These are phyloP conservation scores for Lethrus apterus DNA, from an alignment of 1,140 invertebrate genomes.

Conservation along the genomic window DNA sequence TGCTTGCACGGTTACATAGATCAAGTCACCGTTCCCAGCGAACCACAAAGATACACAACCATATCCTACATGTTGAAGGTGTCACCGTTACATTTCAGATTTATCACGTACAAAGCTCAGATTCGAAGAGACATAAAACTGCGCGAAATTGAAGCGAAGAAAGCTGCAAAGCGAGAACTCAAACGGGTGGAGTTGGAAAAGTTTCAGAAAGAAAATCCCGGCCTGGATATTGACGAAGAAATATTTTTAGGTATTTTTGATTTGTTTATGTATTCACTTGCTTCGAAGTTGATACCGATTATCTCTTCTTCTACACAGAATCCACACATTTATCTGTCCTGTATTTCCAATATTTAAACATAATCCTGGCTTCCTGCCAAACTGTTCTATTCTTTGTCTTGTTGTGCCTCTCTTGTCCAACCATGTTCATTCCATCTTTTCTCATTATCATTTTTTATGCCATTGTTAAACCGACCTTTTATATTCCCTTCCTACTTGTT, in stretches of 20 bases:
- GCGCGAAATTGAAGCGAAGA: slow-evolving; percentile 40
- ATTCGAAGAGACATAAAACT: slow-evolving; percentile 45
- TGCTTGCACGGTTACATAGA: slow-evolving; percentile 47
- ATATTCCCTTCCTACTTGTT: too few species aligned
- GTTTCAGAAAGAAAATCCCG: slow-evolving; percentile 48
- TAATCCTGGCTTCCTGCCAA: slow-evolving; percentile 1
- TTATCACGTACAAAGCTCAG: slow-evolving; percentile 52
- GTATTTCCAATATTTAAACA: slow-evolving; percentile 5
- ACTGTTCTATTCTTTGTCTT: too few species aligned
- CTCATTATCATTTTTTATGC: too few species aligned
- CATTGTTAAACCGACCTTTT: too few species aligned
- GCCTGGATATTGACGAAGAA: slow-evolving; percentile 52
- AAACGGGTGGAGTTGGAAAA: slow-evolving; percentile 49
- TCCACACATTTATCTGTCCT: too few species aligned
- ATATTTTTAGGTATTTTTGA: slow-evolving; percentile 43
- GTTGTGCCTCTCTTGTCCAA: too few species aligned
- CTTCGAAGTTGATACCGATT: too few species aligned
- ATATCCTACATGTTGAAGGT: slow-evolving; percentile 43
- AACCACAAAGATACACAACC: slow-evolving; percentile 41
- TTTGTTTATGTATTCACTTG: neutral
- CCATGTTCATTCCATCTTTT: too few species aligned
- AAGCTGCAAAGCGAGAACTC: slow-evolving; percentile 46
- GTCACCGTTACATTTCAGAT: slow-evolving; percentile 43
- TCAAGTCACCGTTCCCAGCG: slow-evolving; percentile 45
- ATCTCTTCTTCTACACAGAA: too few species aligned